Percentiles rank a stretch among this genome's conserved stretches.
phyloP scores from a whole-genome alignment of 2,797 vertebrate genomes.

The Notoglanidium macrostoma region DNA sequence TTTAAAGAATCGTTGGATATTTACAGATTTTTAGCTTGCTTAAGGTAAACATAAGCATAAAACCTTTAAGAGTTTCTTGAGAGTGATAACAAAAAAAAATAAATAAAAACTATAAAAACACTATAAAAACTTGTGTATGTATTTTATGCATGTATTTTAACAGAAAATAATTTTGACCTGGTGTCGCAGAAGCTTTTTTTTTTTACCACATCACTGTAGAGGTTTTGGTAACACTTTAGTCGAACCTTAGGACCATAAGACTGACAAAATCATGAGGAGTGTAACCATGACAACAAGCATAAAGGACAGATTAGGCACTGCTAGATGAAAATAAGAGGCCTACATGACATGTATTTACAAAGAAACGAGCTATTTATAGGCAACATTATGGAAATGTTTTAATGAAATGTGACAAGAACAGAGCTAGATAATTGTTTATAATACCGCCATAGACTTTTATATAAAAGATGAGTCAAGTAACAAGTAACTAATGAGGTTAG shows the following conservation, averaged over 20 bases:
- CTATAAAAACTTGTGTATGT: no score
- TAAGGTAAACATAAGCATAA: not conserved
- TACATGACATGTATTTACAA: not conserved
- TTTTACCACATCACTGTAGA: not conserved
- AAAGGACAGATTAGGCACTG: not conserved
- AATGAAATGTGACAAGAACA: conserved; percentile 1
- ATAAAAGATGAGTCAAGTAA: not conserved
- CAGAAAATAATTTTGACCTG: not conserved
- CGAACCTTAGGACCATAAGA: not conserved
- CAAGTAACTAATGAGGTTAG: not conserved
- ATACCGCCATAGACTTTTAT: not conserved
- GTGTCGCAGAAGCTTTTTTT: not conserved
- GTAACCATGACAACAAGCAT: conserved; percentile 18
- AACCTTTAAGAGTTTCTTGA: not conserved
- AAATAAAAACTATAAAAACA: no score
- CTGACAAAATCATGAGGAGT: not conserved
- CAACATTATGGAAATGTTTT: not conserved
- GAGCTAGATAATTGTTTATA: not conserved
- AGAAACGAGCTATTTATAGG: conserved; percentile 6
- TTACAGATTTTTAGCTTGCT: not conserved
- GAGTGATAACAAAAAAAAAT: not conserved
- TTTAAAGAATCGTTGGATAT: not conserved
- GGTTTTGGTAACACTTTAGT: not conserved
- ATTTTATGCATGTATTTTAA: not conserved
- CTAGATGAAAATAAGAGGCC: not conserved